These are phyloP conservation scores for Yponomeuta malinellus DNA, from an alignment of 2,888 invertebrate genomes.

Conservation along the genomic window DNA sequence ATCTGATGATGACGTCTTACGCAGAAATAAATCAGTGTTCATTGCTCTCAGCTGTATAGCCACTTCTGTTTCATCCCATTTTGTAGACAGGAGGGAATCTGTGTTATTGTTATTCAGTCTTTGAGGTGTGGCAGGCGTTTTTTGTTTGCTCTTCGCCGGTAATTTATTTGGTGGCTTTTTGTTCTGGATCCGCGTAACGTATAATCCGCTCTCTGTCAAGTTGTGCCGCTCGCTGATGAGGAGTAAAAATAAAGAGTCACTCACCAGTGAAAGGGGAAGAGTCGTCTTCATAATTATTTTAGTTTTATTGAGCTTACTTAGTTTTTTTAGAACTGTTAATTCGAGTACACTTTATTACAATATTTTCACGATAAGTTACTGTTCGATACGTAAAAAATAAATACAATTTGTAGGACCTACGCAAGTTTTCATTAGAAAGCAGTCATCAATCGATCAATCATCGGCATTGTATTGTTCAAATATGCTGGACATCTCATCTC, in stretches of 20 bases:
- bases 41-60: slow-evolving; percentile 17
- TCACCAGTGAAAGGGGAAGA: slow-evolving; percentile 26
- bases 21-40: background rate
- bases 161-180: slow-evolving; percentile 52
- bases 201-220: slow-evolving; percentile 30
- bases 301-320: background rate
- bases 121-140: slow-evolving; percentile 50
- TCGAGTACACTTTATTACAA: too few species aligned
- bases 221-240: slow-evolving; percentile 23
- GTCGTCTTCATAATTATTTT: slow-evolving; percentile 10
- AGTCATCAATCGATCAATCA: too few species aligned
- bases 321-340: too few species aligned
- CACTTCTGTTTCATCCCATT: slow-evolving; percentile 9
- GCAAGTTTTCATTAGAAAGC: too few species aligned
- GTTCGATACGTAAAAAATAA: too few species aligned
- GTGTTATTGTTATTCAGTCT: slow-evolving; percentile 63
- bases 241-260: slow-evolving; percentile 25
- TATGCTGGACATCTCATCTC: too few species aligned
- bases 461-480: too few species aligned
- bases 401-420: too few species aligned
- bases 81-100: slow-evolving; percentile 25
- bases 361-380: too few species aligned
- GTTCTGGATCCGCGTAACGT: slow-evolving; percentile 39
- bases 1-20: too few species aligned
- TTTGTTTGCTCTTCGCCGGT: slow-evolving; percentile 46